These are phyloP conservation scores for Ceratina australensis DNA, from an alignment of 1,140 invertebrate species.

Conservation along the genomic window DNA sequence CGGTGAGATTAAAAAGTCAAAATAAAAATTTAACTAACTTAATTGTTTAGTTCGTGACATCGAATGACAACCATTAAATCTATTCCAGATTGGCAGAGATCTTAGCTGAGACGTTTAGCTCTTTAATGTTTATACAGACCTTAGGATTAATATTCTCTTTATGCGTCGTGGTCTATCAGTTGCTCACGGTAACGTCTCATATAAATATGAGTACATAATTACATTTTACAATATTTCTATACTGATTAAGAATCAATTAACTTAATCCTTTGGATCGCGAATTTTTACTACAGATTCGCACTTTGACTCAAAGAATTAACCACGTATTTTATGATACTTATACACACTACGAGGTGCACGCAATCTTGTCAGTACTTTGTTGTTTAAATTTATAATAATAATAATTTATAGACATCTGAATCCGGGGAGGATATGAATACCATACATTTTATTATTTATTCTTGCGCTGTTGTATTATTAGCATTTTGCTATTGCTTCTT, in stretches of 20 bases:
- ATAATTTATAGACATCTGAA: constrained; percentile 37
- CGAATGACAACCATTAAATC: no score
- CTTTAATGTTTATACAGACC: constrained; percentile 51
- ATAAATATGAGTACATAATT: not conserved
- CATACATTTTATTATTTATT: constrained; percentile 52
- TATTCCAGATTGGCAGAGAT: constrained; percentile 36
- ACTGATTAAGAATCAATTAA: not conserved
- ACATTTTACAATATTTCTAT: not conserved
- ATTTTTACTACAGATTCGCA: no score
- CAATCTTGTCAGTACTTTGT: not conserved
- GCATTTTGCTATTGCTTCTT: constrained; percentile 55
- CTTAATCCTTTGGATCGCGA: no score
- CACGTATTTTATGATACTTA: not conserved
- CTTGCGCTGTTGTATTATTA: constrained; percentile 41
- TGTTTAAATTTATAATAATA: not conserved
- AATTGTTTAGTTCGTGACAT: no score
- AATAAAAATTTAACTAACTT: not conserved
- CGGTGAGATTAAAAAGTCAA: constrained; percentile 22
- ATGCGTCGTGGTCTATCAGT: constrained; percentile 47
- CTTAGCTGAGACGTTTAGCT: constrained; percentile 45
- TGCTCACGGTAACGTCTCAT: constrained; percentile 47
- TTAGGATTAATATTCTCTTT: constrained; percentile 53
- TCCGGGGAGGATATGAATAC: constrained; percentile 44
- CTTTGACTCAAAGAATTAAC: no score
- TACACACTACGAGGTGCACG: not conserved